A percentile compares a stretch with the other conserved stretches of the same genome.
phyloP scores from a whole-genome alignment of 2,113 vertebrate genomes.

The Dipodomys ordii region DNA sequence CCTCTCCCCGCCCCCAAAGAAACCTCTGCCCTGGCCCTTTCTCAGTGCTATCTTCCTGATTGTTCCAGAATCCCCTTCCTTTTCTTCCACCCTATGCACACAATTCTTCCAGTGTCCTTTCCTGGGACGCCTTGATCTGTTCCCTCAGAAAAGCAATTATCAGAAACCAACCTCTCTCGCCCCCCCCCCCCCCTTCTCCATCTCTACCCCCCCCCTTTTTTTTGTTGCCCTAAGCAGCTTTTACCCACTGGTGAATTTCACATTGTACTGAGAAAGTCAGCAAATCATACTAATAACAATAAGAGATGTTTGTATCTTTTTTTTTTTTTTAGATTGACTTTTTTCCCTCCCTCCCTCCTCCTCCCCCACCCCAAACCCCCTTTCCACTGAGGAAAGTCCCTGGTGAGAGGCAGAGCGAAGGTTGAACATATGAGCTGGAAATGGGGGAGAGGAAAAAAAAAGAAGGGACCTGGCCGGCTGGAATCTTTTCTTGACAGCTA shows the following conservation, averaged over 20 bases:
- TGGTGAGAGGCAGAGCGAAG: conserved; percentile 82
- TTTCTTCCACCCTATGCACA: conserved; percentile 72
- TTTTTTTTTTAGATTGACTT: conserved; percentile 89
- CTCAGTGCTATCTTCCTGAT: conserved; percentile 64
- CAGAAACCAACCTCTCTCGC: conserved; percentile 88
- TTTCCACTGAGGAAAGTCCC: conserved; percentile 86
- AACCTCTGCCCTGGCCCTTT: conserved; percentile 56
- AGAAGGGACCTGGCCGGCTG: conserved; percentile 85
- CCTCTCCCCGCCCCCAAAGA: conserved; percentile 47
- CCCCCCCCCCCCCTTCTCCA: not conserved
- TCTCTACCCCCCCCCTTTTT: too few species aligned
- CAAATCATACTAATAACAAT: conserved; percentile 90
- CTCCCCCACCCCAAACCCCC: too few species aligned
- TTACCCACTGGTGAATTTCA: conserved; percentile 90
- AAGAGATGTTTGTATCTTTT: conserved; percentile 86
- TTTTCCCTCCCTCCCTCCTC: too few species aligned
- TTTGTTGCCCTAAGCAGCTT: conserved; percentile 74
- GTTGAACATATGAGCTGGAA: conserved; percentile 78
- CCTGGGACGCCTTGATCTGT: conserved; percentile 76
- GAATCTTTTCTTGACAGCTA: conserved; percentile 95
- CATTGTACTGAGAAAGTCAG: conserved; percentile 86
- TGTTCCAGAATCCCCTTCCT: conserved; percentile 79
- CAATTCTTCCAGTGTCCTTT: conserved; percentile 80
- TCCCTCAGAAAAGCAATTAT: conserved; percentile 88
- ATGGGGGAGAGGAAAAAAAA: conserved; percentile 72